Base-by-base conservation (phyloP, 1,140 invertebrate genomes). In the Scaptomyza hsui region DNA sequence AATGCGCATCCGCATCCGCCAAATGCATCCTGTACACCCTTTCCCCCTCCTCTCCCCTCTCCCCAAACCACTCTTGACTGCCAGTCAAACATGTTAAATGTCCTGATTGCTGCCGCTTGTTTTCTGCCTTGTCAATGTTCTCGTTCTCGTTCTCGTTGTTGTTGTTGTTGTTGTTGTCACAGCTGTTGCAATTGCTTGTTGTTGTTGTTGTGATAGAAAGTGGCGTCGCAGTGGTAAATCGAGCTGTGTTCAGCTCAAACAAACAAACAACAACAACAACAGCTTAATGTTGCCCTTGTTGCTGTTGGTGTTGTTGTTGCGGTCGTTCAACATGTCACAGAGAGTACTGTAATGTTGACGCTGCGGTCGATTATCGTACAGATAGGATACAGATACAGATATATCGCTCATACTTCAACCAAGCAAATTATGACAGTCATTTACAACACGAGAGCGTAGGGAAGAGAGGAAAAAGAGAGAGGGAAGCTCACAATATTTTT, bases 1-100 rank as follows among this genome's bases (percentile, higher is more conserved):
- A 89, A 80, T 89, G 88, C 88, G 88, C 75, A 88, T 88, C 78
- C 82, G 18, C 52, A 74, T 16, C 29, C 26, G 24, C 26, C 26
- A 29, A 29, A 29, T 29, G 26, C 26, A 29, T 29, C 6, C 26
- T 29, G 26, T 29, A 29, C 41, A 41, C 10, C 45, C 10, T 24
- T 24, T 19, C 3, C 18, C 6, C 10, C 21, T 4, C 37, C 18
- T 0, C 1, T n/a, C n/a, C n/a, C n/a, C n/a, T n/a, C 7, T 1
- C 18, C 18, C 12, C 6, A n/a, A n/a, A n/a, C n/a, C n/a, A 3
- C 52, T n/a, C 45, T 29, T 7, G 72, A 60, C 65, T 75, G 81
- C 78, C 82, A 78, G 74, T 88, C 81, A 78, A 81, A 79, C 82
- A 78, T 85, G 85, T 88, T 88, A 75, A 82, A 71, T 88, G 65